Evolutionary conservation across 2,888 invertebrate genomes (phyloP), one percentile per base, ranked within the genome.

Genomic region (Heliconius sara): DNA sequence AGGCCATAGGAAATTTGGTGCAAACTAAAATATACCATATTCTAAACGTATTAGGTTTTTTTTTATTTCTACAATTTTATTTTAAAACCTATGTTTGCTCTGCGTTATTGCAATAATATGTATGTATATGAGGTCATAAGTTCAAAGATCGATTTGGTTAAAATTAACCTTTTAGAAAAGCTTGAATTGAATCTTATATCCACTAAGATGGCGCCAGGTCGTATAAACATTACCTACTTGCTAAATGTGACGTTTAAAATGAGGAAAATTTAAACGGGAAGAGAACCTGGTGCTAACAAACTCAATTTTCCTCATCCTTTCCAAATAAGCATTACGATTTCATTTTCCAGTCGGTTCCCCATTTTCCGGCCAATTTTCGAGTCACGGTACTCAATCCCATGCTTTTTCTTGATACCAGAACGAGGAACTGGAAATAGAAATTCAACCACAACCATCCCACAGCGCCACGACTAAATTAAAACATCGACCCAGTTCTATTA

Each of bases 1-100:
- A 80, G 78, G 77, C 75, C 75, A 57, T 57, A 25, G 6, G 43
- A 30, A 22, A 27, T 25, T 60, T 39, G 7, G n/a, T 60, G 34
- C 63, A 52, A 66, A 52, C 22, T 19, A 79, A 70, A 75, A 47
- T 71, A 52, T n/a, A 71, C 71, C 22, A 52, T 75, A 79, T 47
- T 12, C 22, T 3, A 1, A 25, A 19, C 1, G 6, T 4, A 19
- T 25, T 19, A 73, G 57, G 19, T 10, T 13, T 65, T 10, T 60
- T 60, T 25, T 73, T n/a, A 60, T 25, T n/a, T n/a, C n/a, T 13
- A 9, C 16, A 12, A 13, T 3, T 5, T 34, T 16, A 65, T 73
- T 73, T 57, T 12, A 60, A 60, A 65, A 43, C 65, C 75, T 65
- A 30, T 9, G 52, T 65, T 75, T n/a, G 39, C 57, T 65, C 65